These are phyloP conservation scores for Diarsia brunnea DNA, from an alignment of 2,888 invertebrate species.

Conservation along the genomic window DNA sequence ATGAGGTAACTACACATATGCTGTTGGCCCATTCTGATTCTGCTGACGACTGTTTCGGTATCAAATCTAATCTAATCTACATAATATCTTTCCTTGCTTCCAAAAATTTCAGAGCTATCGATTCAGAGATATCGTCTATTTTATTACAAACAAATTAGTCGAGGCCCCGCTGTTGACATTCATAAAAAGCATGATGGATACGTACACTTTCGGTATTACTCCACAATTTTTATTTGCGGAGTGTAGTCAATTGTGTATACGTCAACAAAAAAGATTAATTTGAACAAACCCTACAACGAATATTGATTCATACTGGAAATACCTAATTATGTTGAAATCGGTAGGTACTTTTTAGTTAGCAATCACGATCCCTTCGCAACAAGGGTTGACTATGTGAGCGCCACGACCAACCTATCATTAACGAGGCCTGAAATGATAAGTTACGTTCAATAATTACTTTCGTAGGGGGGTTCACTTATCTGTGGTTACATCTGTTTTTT, in stretches of 20 bases:
- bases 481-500: conserved; percentile 75
- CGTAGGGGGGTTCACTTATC: conserved; percentile 76
- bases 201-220: background rate
- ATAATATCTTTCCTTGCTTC: background rate
- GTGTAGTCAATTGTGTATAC: conserved; percentile 11
- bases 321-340: conserved; percentile 22
- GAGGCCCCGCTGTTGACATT: background rate
- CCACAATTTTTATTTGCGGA: conserved; percentile 17
- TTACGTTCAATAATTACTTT: conserved; percentile 81
- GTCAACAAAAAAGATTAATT: conserved; percentile 19
- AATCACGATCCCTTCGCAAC: conserved; percentile 67
- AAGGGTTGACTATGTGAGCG: conserved; percentile 70
- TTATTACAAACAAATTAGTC: background rate
- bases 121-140: background rate
- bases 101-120: background rate
- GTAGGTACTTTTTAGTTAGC: conserved; percentile 62
- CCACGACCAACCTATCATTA: conserved; percentile 80
- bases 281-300: conserved; percentile 12
- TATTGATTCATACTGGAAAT: conserved; percentile 33
- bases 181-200: conserved; percentile 16
- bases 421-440: conserved; percentile 82
- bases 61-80: background rate
- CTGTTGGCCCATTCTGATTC: background rate
- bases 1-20: background rate
- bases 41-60: background rate